Evolutionary conservation across 2,113 vertebrate genomes (phyloP).

Genomic region (Microtus ochrogaster): DNA sequence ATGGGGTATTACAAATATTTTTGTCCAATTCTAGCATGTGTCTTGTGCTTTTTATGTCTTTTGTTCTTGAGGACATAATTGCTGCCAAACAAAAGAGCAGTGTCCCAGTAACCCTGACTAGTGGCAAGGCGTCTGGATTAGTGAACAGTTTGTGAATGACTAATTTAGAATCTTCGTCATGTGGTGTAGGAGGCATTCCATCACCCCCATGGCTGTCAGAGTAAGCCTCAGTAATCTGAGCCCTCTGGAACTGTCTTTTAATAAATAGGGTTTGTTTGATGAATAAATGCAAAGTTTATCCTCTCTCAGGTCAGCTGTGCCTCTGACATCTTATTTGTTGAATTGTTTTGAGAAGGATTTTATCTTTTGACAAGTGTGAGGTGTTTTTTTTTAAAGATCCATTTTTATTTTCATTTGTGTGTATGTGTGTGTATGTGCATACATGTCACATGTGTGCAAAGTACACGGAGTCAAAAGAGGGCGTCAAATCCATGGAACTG

Average conservation of each 20-base stretch:
- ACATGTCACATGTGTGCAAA: neutral
- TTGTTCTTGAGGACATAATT: conserved; percentile 58
- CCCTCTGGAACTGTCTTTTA: conserved; percentile 2
- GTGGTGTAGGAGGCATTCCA: neutral
- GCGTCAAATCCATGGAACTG: neutral
- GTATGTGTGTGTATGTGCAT: neutral
- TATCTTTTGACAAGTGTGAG: neutral
- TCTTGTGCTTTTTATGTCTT: neutral
- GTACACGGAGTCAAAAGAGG: neutral
- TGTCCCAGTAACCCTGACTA: neutral
- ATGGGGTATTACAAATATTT: neutral
- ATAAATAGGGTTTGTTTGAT: conserved; percentile 51
- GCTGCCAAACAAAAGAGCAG: conserved; percentile 33
- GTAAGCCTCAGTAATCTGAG: conserved; percentile 6
- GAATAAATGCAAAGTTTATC: conserved; percentile 19
- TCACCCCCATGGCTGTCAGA: conserved; percentile 27
- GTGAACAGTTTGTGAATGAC: conserved; percentile 4
- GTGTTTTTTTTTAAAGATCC: neutral
- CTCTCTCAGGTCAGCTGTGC: neutral
- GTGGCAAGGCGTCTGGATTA: conserved; percentile 12
- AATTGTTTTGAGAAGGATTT: neutral
- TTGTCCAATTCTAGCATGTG: neutral
- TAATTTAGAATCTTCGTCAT: conserved; percentile 12
- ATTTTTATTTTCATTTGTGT: neutral
- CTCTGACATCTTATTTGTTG: neutral